Evolutionary conservation across 2,888 invertebrate species (phyloP).

Genomic region (Liodrosophila aerea): DNA sequence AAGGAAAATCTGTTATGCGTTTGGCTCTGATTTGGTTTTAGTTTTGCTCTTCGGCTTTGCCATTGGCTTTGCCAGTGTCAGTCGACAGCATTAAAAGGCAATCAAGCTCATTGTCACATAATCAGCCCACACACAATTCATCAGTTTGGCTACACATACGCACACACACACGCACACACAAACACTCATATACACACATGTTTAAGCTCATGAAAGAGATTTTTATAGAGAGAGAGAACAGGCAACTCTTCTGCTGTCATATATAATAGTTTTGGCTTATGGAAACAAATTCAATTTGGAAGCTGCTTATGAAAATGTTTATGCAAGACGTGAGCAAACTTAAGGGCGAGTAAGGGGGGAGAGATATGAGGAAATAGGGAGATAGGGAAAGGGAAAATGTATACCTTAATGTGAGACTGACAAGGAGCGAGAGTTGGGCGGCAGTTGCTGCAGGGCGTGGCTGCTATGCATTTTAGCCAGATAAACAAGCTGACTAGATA

Average conservation of each 20-base stretch:
- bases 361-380: neutral
- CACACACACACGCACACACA: slow-evolving; percentile 6
- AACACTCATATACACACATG: slow-evolving; percentile 5
- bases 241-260: slow-evolving; percentile 49
- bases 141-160: slow-evolving; percentile 24
- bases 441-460: slow-evolving; percentile 33
- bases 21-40: no score
- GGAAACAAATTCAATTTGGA: slow-evolving; percentile 75
- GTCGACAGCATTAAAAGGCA: slow-evolving; percentile 65
- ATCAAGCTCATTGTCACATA: slow-evolving; percentile 73
- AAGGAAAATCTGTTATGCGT: neutral
- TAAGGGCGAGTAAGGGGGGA: neutral
- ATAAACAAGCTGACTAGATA: slow-evolving; percentile 49
- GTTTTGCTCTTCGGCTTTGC: neutral
- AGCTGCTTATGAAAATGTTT: slow-evolving; percentile 77
- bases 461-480: slow-evolving; percentile 59
- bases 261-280: slow-evolving; percentile 76
- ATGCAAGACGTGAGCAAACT: slow-evolving; percentile 66
- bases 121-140: slow-evolving; percentile 48
- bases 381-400: no score
- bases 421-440: slow-evolving; percentile 15
- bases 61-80: neutral
- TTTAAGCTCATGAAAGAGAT: neutral
- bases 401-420: slow-evolving; percentile 74
- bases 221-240: neutral